Percentiles rank a stretch among this genome's conserved stretches.
phyloP scores from a whole-genome alignment of 2,797 vertebrate genomes.

The Rhinichthys osculus region DNA sequence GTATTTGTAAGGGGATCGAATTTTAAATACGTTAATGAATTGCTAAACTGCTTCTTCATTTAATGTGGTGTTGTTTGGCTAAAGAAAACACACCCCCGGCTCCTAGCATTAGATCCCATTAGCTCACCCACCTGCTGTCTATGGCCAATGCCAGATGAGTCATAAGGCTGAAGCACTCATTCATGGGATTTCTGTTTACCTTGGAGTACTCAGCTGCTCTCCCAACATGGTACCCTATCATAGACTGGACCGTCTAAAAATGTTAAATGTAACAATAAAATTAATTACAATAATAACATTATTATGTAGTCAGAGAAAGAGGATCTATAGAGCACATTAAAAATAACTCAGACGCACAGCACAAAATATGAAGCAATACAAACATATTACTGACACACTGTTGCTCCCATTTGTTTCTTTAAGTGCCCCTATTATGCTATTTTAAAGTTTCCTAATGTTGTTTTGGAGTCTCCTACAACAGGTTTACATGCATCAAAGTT shows the following conservation, averaged over 20 bases:
- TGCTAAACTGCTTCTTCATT: constrained; percentile 70
- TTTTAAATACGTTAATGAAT: constrained; percentile 70
- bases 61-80: constrained; percentile 68
- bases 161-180: constrained; percentile 62
- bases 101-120: constrained; percentile 63
- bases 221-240: not conserved
- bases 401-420: not conserved
- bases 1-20: constrained; percentile 51
- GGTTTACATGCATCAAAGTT: too few species aligned
- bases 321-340: not conserved
- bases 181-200: constrained; percentile 50
- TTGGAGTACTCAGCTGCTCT: constrained; percentile 25
- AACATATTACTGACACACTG: not conserved
- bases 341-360: not conserved
- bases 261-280: not conserved
- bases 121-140: constrained; percentile 62
- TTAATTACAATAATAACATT: not conserved
- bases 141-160: constrained; percentile 63
- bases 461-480: too few species aligned
- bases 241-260: not conserved
- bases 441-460: too few species aligned
- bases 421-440: too few species aligned
- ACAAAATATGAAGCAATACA: not conserved
- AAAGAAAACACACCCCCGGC: constrained; percentile 73
- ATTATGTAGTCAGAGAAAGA: not conserved